A percentile compares a stretch with the other conserved stretches of the same genome.
Conservation (phyloP, 53 echinoderm and acorn worm genomes). For the Crossaster papposus region DNA sequence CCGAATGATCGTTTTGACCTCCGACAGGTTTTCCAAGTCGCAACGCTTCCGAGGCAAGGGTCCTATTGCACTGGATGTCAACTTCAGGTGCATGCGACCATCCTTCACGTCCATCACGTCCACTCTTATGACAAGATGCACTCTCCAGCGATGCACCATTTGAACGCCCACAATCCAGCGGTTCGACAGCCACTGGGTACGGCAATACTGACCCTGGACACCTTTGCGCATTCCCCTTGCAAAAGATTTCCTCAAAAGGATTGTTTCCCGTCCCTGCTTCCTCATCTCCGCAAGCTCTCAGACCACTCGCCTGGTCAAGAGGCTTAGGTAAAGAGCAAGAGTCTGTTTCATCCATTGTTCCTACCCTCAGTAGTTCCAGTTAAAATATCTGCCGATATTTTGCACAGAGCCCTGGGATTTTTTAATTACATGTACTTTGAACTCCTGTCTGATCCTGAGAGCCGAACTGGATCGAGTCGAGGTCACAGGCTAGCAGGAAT, state of each 20-base stretch:
- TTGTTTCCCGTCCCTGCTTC: background rate
- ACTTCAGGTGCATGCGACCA: background rate
- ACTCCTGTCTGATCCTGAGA: background rate
- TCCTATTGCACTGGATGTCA: background rate
- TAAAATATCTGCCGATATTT: background rate
- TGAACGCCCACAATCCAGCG: background rate
- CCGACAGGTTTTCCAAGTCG: background rate
- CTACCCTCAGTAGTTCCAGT: background rate
- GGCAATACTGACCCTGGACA: background rate
- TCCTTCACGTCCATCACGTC: background rate
- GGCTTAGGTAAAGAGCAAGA: background rate
- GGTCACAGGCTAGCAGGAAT: background rate
- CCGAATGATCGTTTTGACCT: background rate
- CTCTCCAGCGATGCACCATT: background rate
- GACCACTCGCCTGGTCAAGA: background rate
- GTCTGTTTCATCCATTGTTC: slow-evolving; percentile 45
- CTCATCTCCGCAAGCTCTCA: background rate
- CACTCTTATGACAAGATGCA: background rate
- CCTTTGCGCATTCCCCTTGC: background rate
- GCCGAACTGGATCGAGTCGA: background rate
- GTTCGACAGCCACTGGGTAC: background rate
- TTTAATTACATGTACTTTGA: background rate
- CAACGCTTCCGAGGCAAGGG: background rate
- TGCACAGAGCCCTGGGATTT: background rate
- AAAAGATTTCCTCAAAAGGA: background rate